A percentile compares a stretch with the other conserved stretches of the same genome.
These are phyloP conservation scores for Galeruca laticollis DNA, from an alignment of 2,888 invertebrate genomes.

Conservation along the genomic window DNA sequence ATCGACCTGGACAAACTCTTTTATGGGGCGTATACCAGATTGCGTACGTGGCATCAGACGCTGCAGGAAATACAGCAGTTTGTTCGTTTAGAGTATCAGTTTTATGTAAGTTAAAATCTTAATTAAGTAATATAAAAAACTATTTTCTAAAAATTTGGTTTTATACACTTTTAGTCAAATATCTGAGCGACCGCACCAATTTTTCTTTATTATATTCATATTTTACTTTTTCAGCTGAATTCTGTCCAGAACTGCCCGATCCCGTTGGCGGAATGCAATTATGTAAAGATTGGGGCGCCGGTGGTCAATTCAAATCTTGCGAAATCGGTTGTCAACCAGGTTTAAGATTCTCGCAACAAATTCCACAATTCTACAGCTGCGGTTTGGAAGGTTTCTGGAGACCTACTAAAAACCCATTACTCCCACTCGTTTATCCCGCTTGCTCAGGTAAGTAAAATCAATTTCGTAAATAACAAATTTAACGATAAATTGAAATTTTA, in stretches of 20 bases:
- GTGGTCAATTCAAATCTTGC: slow-evolving; percentile 95
- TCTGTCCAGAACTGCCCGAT: slow-evolving; percentile 89
- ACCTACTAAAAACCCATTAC: slow-evolving; percentile 83
- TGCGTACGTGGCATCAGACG: slow-evolving; percentile 93
- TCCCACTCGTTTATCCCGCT: slow-evolving; percentile 90
- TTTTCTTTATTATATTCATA: neutral
- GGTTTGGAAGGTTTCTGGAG: slow-evolving; percentile 99
- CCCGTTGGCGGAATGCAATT: slow-evolving; percentile 92
- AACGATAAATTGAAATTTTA: slow-evolving; percentile 16
- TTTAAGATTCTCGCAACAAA: slow-evolving; percentile 90
- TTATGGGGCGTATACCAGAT: slow-evolving; percentile 94
- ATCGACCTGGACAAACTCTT: slow-evolving; percentile 87
- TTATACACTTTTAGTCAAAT: too few relatives aligned
- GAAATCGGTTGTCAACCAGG: slow-evolving; percentile 89
- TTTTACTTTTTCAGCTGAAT: slow-evolving; percentile 75
- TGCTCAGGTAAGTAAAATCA: slow-evolving; percentile 80
- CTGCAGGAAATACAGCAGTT: slow-evolving; percentile 90
- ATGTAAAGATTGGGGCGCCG: slow-evolving; percentile 96
- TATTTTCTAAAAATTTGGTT: neutral
- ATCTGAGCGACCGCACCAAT: too few relatives aligned
- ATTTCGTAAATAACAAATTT: neutral
- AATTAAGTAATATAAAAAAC: neutral
- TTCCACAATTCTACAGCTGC: slow-evolving; percentile 97
- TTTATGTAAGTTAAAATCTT: slow-evolving; percentile 74
- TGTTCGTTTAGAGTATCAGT: slow-evolving; percentile 94